Conservation (phyloP, 2,113 vertebrate species). For the Madoqua kirkii region DNA sequence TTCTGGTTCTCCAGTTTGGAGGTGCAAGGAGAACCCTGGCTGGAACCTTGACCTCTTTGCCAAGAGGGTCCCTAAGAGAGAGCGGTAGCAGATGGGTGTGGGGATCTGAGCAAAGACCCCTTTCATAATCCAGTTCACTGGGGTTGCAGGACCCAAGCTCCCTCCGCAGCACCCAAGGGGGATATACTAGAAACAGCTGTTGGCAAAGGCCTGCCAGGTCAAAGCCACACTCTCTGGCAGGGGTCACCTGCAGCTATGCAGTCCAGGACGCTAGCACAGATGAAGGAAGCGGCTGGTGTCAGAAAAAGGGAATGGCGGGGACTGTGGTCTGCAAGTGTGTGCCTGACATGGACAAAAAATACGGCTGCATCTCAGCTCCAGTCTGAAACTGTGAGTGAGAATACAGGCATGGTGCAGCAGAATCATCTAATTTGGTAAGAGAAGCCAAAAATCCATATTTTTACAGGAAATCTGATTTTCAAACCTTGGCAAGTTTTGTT, state of each 20-base stretch:
- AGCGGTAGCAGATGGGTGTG: neutral
- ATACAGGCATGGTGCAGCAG: neutral
- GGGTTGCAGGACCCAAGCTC: neutral
- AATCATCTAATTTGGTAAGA: neutral
- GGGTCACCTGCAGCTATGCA: rapidly evolving
- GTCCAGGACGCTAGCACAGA: neutral
- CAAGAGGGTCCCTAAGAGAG: neutral
- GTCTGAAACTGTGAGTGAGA: rapidly evolving
- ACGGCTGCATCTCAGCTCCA: neutral
- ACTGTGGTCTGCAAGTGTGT: rapidly evolving
- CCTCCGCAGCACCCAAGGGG: neutral
- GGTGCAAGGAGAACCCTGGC: neutral
- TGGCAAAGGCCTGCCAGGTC: neutral
- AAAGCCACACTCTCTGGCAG: neutral
- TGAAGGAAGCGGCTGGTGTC: rapidly evolving
- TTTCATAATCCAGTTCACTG: neutral
- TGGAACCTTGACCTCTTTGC: neutral
- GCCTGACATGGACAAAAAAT: rapidly evolving
- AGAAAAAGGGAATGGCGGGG: neutral
- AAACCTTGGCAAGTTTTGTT: neutral
- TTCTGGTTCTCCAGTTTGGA: neutral
- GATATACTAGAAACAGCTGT: neutral
- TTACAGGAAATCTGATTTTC: neutral
- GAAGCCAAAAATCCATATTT: neutral
- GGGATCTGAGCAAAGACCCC: neutral